Base-by-base conservation (phyloP, 2,888 invertebrate species). In the Tanypteryx hageni region DNA sequence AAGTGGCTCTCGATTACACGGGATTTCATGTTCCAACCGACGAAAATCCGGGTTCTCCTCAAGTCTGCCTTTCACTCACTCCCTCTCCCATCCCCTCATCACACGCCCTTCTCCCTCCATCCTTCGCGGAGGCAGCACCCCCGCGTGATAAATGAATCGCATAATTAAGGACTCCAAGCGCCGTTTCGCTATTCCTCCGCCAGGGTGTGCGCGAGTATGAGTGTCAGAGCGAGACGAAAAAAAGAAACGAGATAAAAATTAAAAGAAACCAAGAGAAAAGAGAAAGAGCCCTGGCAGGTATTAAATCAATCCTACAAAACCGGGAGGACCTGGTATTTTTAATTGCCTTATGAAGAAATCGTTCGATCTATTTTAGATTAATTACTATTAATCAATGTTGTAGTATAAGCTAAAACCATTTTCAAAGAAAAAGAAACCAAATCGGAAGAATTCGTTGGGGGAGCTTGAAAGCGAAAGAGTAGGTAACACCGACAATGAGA, bases 111-210 rank as follows among this genome's bases (percentile, higher is more conserved):
- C 83, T 7, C 18, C 82, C 82, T 82, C 82, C 82, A 27, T 82
- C 82, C 44, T 16, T 44, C 18, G 18, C 44, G 44, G 81, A 18
- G 81, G 31, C 44, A 18, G 56, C 85, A 44, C 86, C 85, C 13
- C 57, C n/a, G n/a, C 22, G 59, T 86, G 86, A 86, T 86, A 86
- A 86, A 86, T 86, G 86, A 86, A 86, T 86, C 61, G 86, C 86
- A 86, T 86, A 86, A 86, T 86, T 86, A 86, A 86, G 61, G 86
- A 86, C 56, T 18, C 82, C 83, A 83, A 83, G 16, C 59, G 22
- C 9, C 16, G 44, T 16, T 61, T 64, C 18, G 31, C 31, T 13
- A 57, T 31, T 44, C 59, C 44, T 82, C 59, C 85, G 11, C 18
- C 22, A 27, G 61, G 31, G 61, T 59, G 27, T 59, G 22, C 86